These are phyloP conservation scores for Ibycter americanus DNA, from an alignment of 2,797 vertebrate species.

Conservation along the genomic window DNA sequence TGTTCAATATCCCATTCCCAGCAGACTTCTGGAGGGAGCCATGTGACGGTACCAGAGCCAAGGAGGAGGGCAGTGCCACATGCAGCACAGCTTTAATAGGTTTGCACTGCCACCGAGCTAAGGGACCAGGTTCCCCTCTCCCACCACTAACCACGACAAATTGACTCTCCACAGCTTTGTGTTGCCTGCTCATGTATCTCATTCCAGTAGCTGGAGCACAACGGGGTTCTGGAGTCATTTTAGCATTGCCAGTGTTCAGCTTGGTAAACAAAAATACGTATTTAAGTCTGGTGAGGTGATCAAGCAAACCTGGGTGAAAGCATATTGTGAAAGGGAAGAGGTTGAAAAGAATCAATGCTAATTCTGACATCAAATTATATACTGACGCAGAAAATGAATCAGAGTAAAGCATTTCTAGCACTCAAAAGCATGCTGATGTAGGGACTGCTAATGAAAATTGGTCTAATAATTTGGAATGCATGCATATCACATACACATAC, in stretches of 20 bases:
- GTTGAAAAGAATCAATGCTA: not conserved
- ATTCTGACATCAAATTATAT: constrained; percentile 5
- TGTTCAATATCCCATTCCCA: not conserved
- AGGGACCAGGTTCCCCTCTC: not conserved
- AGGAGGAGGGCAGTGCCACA: accelerated
- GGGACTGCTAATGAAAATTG: constrained; percentile 46
- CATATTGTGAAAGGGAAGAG: not conserved
- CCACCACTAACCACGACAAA: not conserved
- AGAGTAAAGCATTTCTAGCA: not conserved
- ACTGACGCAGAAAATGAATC: not conserved
- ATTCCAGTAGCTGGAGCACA: not conserved
- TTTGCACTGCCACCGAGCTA: not conserved
- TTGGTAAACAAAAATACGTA: not conserved
- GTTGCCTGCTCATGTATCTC: accelerated
- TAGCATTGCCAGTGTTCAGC: not conserved
- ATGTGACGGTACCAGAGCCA: not conserved
- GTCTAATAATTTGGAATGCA: constrained; percentile 13
- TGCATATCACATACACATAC: not conserved
- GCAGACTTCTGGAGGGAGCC: not conserved
- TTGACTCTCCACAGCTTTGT: not conserved
- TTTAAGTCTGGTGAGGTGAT: not conserved
- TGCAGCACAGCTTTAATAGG: accelerated
- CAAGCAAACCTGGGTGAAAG: not conserved
- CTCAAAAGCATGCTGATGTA: not conserved
- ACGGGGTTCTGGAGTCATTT: not conserved